Evolutionary conservation across 2,113 vertebrate species (phyloP).

Genomic region (Labeo rohita): DNA sequence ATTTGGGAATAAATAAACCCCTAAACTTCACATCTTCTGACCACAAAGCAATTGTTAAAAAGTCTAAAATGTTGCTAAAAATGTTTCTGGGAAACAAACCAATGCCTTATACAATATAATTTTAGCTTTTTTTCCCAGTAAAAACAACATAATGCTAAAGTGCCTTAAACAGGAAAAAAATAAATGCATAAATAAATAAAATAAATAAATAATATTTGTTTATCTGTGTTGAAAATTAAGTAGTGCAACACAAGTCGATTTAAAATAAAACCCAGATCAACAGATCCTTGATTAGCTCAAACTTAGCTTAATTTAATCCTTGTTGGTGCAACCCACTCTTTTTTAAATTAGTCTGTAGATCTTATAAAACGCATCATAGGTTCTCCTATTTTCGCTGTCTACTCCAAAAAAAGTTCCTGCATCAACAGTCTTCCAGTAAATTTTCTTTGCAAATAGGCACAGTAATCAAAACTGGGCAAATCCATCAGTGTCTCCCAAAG

Average conservation of each 20-base stretch:
- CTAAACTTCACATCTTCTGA: neutral
- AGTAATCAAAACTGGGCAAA: conserved; percentile 70
- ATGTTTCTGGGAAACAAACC: neutral
- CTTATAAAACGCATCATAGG: neutral
- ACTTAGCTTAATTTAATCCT: too few species aligned
- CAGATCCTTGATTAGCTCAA: too few species aligned
- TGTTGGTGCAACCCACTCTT: too few species aligned
- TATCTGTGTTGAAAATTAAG: too few species aligned
- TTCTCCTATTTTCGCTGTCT: neutral
- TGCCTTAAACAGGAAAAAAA: neutral
- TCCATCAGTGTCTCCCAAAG: conserved; percentile 72
- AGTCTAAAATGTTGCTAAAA: neutral
- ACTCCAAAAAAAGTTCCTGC: neutral
- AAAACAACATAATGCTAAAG: neutral
- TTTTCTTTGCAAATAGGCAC: conserved; percentile 59
- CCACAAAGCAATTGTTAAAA: neutral
- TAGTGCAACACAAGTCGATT: too few species aligned
- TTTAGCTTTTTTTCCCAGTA: neutral
- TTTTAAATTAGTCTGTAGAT: neutral
- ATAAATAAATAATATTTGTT: too few species aligned
- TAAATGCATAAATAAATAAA: too few species aligned
- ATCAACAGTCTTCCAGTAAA: conserved; percentile 25
- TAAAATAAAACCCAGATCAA: too few species aligned
- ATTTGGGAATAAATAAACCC: too few species aligned
- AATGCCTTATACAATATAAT: neutral